Conservation (phyloP, 2,888 invertebrate species). For the Arctia plantaginis region DNA sequence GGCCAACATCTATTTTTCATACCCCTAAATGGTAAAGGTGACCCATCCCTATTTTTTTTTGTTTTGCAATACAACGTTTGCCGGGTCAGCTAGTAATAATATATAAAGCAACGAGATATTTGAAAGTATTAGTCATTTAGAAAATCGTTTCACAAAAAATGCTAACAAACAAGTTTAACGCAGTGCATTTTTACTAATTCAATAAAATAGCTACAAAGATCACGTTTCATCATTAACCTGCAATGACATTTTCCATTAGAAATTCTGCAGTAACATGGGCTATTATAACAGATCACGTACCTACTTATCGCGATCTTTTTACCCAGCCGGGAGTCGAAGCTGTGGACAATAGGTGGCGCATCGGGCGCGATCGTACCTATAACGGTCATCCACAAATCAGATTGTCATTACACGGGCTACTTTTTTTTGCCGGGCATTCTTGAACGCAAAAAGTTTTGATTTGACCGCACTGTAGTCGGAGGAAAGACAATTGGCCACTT, state of each 20-base stretch:
- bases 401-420: constrained; percentile 72
- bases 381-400: constrained; percentile 71
- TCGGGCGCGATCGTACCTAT: constrained; percentile 56
- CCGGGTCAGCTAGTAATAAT: too few species aligned
- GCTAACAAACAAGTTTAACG: not conserved
- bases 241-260: constrained; percentile 47
- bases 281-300: constrained; percentile 63
- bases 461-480: constrained; percentile 59
- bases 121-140: not conserved
- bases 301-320: constrained; percentile 60
- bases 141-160: not conserved
- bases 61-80: too few species aligned
- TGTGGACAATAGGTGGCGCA: constrained; percentile 63
- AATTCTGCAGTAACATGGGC: constrained; percentile 37
- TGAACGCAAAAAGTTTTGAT: constrained; percentile 67
- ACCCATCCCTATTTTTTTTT: too few species aligned
- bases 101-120: not conserved
- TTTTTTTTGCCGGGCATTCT: constrained; percentile 68
- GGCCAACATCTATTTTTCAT: too few species aligned
- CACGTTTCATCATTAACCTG: constrained; percentile 49
- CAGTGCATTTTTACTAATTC: constrained; percentile 1
- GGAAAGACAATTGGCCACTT: constrained; percentile 31
- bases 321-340: constrained; percentile 61
- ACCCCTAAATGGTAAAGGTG: too few species aligned
- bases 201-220: constrained; percentile 24